These are phyloP conservation scores for Thunnus albacares DNA, from an alignment of 2,797 vertebrate species.

Conservation along the genomic window DNA sequence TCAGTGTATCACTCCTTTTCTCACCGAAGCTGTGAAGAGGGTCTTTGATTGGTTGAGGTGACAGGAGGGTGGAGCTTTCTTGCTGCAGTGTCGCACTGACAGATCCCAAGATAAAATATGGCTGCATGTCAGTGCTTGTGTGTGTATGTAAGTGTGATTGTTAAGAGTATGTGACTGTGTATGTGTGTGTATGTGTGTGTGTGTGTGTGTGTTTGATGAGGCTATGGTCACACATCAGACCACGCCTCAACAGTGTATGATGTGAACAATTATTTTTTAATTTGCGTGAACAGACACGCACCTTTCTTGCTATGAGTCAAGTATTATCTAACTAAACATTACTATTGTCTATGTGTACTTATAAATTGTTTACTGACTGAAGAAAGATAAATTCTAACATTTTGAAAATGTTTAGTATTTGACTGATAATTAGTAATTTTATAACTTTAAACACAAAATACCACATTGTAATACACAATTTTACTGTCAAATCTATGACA, in stretches of 20 bases:
- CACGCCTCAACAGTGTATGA: constrained; percentile 31
- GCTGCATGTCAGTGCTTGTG: constrained; percentile 73
- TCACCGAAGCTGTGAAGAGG: constrained; percentile 57
- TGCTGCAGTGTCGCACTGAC: constrained; percentile 56
- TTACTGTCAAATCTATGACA: constrained; percentile 64
- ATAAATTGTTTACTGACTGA: constrained; percentile 77
- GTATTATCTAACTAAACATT: constrained; percentile 60
- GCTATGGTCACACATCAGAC: constrained; percentile 32
- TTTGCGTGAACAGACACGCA: constrained; percentile 57
- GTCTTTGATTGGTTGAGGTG: constrained; percentile 72
- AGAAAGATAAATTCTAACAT: constrained; percentile 63
- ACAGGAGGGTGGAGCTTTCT: constrained; percentile 66
- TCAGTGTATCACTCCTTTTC: constrained; percentile 31
- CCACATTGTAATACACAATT: constrained; percentile 78
- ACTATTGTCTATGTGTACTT: constrained; percentile 73
- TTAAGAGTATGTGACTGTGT: constrained; percentile 4
- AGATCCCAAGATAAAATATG: constrained; percentile 59
- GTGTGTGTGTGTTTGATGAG: constrained; percentile 24
- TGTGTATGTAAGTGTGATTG: constrained; percentile 25
- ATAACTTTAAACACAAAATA: constrained; percentile 65
- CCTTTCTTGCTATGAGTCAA: constrained; percentile 64
- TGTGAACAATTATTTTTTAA: constrained; percentile 46
- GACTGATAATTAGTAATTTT: constrained; percentile 74
- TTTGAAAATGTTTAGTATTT: constrained; percentile 76
- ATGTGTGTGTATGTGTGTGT: constrained; percentile 17